phyloP scores from a whole-genome alignment of 1,140 invertebrate genomes.

The Diuraphis noxia region DNA sequence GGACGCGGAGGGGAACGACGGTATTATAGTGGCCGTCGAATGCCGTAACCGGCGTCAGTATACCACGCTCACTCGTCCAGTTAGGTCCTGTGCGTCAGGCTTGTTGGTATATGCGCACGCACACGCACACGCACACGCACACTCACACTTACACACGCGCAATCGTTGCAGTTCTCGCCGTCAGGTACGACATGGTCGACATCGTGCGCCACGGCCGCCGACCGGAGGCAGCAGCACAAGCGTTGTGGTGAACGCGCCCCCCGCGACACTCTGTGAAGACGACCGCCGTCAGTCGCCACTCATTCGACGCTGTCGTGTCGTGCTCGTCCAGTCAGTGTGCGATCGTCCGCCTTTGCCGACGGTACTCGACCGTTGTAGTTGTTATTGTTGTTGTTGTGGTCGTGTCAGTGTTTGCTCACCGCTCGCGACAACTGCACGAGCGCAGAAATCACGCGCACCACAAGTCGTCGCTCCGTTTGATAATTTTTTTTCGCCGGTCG shows the following conservation, averaged over 20 bases:
- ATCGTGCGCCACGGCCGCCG: neutral
- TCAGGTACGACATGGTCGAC: neutral
- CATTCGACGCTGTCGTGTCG: neutral
- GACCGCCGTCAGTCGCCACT: neutral
- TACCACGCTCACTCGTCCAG: slow-evolving; percentile 14
- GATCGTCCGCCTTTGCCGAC: neutral
- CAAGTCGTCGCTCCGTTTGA: neutral
- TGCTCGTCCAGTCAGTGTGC: neutral
- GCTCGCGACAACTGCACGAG: neutral
- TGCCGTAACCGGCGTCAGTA: slow-evolving; percentile 3
- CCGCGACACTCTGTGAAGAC: neutral
- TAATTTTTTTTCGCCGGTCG: neutral
- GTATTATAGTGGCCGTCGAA: slow-evolving; percentile 9
- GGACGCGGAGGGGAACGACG: neutral
- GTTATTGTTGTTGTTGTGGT: neutral
- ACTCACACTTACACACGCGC: neutral
- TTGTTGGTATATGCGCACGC: neutral
- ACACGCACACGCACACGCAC: neutral
- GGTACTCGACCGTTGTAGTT: neutral
- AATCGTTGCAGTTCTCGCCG: neutral
- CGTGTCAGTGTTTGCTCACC: neutral
- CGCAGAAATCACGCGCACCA: neutral
- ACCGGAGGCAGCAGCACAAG: slow-evolving; percentile 34
- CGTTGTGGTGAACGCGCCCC: neutral
- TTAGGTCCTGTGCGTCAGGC: neutral